Evolutionary conservation across 1,140 invertebrate genomes (phyloP).

Genomic region (Sesamia nonagrioides): DNA sequence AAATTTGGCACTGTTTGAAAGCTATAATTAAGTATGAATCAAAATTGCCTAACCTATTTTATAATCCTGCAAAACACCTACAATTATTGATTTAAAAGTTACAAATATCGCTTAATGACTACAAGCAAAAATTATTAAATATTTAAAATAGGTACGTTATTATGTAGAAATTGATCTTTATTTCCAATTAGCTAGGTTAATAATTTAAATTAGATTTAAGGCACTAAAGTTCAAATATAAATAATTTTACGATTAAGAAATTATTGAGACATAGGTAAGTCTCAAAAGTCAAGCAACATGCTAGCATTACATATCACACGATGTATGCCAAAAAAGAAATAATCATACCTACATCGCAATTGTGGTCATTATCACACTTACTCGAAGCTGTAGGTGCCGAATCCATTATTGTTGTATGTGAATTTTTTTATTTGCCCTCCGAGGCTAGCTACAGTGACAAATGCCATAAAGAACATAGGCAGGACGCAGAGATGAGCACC

Average conservation of each 20-base stretch:
- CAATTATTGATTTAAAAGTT: neutral
- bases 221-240: neutral
- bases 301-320: neutral
- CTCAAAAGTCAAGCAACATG: neutral
- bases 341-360: slow-evolving; percentile 8
- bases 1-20: neutral
- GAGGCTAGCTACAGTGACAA: slow-evolving; percentile 56
- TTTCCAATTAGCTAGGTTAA: neutral
- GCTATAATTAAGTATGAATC: no score
- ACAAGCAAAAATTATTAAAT: slow-evolving; percentile 2
- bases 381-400: slow-evolving; percentile 81
- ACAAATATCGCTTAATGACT: neutral
- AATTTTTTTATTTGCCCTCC: slow-evolving; percentile 69
- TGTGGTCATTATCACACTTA: slow-evolving; percentile 63
- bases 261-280: neutral
- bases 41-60: neutral
- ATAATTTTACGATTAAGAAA: neutral
- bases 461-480: slow-evolving; percentile 57
- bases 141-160: neutral
- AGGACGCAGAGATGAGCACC: slow-evolving; percentile 58
- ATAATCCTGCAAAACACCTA: neutral
- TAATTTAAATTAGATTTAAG: neutral
- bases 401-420: slow-evolving; percentile 74
- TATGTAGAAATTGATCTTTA: neutral
- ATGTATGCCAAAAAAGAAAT: slow-evolving; percentile 18